Conservation (phyloP, 2,888 invertebrate species). For the Slavum lentiscoides region DNA sequence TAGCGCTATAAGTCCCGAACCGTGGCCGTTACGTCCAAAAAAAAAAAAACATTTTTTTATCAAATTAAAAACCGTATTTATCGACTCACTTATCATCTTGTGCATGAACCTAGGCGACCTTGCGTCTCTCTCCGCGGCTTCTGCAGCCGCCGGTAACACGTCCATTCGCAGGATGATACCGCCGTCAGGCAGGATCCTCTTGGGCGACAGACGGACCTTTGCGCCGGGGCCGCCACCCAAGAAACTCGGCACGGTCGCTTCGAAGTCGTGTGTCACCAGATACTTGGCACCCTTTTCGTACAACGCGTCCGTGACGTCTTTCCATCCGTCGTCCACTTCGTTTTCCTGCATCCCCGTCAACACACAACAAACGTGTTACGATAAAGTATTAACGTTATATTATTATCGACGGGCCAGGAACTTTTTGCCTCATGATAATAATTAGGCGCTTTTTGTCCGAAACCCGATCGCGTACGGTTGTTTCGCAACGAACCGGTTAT, state of each 20-base stretch:
- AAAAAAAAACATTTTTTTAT: no score
- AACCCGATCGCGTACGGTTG: no score
- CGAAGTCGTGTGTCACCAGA: slow-evolving; percentile 76
- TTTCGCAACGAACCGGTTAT: no score
- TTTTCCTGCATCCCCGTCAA: not conserved
- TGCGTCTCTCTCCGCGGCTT: not conserved
- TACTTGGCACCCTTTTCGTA: slow-evolving; percentile 74
- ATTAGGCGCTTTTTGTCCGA: no score
- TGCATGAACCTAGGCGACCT: slow-evolving; percentile 35
- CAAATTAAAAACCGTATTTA: not conserved
- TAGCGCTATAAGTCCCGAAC: no score
- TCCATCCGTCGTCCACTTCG: slow-evolving; percentile 55
- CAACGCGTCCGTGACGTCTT: slow-evolving; percentile 69
- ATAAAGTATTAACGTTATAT: no score
- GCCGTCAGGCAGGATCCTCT: slow-evolving; percentile 62
- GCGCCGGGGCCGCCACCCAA: slow-evolving; percentile 75
- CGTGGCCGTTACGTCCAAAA: no score
- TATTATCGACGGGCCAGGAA: no score
- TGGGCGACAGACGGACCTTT: slow-evolving; percentile 62
- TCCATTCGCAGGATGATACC: slow-evolving; percentile 73
- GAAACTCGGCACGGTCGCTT: slow-evolving; percentile 71
- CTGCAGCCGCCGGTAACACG: slow-evolving; percentile 54
- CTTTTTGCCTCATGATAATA: no score
- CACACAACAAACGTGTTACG: no score
- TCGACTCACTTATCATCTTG: slow-evolving; percentile 40